A percentile compares a stretch with the other conserved stretches of the same genome.
Evolutionary conservation across 2,797 vertebrate genomes (phyloP).

Genomic region (Enteromius unitaeniatus): DNA sequence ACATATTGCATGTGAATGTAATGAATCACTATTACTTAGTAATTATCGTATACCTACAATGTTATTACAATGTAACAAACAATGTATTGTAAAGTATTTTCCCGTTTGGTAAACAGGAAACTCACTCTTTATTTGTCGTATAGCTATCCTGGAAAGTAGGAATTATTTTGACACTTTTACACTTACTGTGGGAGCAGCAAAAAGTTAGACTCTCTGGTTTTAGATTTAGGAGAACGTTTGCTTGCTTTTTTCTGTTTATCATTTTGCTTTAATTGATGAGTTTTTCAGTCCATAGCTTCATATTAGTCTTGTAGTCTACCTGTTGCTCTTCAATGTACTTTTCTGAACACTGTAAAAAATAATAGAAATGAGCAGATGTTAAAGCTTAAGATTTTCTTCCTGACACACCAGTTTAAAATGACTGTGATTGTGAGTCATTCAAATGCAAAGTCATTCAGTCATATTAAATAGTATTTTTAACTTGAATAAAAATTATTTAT

Average conservation of each 20-base stretch:
- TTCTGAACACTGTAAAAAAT: not conserved
- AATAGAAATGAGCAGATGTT: not conserved
- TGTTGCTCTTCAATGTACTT: constrained; percentile 9
- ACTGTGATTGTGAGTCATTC: not conserved
- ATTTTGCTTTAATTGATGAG: not conserved
- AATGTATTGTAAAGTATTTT: not conserved
- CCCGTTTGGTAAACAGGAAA: not conserved
- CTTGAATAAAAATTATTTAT: not conserved
- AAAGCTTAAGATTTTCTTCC: not conserved
- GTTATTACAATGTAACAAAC: constrained; percentile 8
- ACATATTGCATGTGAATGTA: not conserved
- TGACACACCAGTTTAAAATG: not conserved
- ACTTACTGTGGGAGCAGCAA: not conserved
- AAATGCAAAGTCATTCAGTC: not conserved
- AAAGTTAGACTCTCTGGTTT: not conserved
- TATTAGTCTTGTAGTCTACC: constrained; percentile 3
- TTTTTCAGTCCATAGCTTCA: not conserved
- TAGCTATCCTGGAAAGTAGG: not conserved
- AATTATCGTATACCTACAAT: not conserved
- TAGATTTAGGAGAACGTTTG: not conserved
- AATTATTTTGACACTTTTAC: not conserved
- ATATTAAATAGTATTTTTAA: not conserved
- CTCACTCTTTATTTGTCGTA: not conserved
- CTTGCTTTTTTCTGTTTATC: not conserved
- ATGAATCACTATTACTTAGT: not conserved